Evolutionary conservation across 2,113 vertebrate genomes (phyloP).

Genomic region (Papio anubis): DNA sequence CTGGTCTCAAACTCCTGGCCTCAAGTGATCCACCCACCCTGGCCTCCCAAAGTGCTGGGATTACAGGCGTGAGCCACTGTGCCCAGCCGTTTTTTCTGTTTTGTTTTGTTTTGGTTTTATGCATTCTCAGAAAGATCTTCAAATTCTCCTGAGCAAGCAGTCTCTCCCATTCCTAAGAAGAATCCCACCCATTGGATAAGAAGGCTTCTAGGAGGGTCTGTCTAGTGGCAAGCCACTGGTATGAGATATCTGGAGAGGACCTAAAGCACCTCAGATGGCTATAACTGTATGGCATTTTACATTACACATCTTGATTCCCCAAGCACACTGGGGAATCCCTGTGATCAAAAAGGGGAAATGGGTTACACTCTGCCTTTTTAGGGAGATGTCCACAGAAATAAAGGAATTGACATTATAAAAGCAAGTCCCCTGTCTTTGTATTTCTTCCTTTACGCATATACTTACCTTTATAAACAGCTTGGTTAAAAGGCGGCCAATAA

Average conservation of each 20-base stretch:
- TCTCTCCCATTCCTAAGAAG: conserved; percentile 38
- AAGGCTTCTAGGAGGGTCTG: background rate
- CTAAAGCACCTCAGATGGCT: background rate
- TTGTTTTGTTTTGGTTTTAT: background rate
- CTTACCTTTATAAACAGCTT: conserved; percentile 61
- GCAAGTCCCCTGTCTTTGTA: conserved; percentile 12
- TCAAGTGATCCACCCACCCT: too few species aligned
- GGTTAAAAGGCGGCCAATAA: conserved; percentile 53
- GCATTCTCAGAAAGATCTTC: background rate
- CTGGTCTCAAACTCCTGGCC: background rate
- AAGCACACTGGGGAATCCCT: background rate
- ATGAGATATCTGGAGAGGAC: conserved; percentile 34
- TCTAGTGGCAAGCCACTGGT: background rate
- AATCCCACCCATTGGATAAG: background rate
- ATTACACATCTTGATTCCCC: conserved; percentile 10
- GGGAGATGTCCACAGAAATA: background rate
- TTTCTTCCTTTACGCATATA: conserved; percentile 32
- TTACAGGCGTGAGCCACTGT: background rate
- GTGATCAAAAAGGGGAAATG: background rate
- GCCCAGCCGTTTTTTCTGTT: too few species aligned
- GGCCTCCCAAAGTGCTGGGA: background rate
- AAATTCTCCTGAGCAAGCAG: background rate
- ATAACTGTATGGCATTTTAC: conserved; percentile 46
- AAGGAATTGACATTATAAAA: background rate
- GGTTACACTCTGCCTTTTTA: conserved; percentile 19